Percentiles rank a stretch among this genome's conserved stretches.
Conservation (phyloP, 2,888 invertebrate species). For the Acanthacorydalis orientalis region DNA sequence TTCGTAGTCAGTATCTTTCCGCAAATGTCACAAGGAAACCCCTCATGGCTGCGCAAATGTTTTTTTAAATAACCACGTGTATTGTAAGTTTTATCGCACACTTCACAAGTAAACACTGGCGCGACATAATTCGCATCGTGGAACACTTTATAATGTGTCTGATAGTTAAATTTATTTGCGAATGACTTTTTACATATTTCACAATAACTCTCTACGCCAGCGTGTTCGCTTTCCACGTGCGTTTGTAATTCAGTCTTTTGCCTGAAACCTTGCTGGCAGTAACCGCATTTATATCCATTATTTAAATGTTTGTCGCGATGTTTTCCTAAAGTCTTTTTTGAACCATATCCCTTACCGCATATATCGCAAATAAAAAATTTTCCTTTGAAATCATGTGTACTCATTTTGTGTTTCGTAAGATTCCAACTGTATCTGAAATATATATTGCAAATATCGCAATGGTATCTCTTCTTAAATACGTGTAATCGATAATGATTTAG, state of each 20-base stretch:
- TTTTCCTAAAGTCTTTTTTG: conserved; percentile 1
- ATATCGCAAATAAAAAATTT: neutral
- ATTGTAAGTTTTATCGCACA: conserved; percentile 14
- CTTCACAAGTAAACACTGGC: conserved; percentile 9
- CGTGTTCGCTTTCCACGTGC: conserved; percentile 2
- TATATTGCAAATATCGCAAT: conserved; percentile 14
- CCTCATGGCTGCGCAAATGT: conserved; percentile 18
- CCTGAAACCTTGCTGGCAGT: conserved; percentile 1
- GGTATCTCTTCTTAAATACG: conserved; percentile 11
- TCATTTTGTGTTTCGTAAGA: conserved; percentile 12
- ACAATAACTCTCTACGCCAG: conserved; percentile 1
- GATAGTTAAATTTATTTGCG: conserved; percentile 2
- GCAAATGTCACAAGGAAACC: conserved; percentile 12
- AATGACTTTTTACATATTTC: conserved; percentile 6
- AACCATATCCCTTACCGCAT: conserved; percentile 2
- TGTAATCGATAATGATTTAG: conserved; percentile 4
- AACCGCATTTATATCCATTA: neutral
- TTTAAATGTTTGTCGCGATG: neutral
- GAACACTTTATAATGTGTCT: conserved; percentile 1
- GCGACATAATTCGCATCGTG: conserved; percentile 3
- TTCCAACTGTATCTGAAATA: conserved; percentile 15
- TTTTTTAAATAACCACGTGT: conserved; percentile 13
- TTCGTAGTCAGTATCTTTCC: conserved; percentile 10
- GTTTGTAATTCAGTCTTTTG: neutral
- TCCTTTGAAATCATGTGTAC: neutral